phyloP scores from a whole-genome alignment of 2,797 vertebrate genomes.

The Rhodeus uyekii region DNA sequence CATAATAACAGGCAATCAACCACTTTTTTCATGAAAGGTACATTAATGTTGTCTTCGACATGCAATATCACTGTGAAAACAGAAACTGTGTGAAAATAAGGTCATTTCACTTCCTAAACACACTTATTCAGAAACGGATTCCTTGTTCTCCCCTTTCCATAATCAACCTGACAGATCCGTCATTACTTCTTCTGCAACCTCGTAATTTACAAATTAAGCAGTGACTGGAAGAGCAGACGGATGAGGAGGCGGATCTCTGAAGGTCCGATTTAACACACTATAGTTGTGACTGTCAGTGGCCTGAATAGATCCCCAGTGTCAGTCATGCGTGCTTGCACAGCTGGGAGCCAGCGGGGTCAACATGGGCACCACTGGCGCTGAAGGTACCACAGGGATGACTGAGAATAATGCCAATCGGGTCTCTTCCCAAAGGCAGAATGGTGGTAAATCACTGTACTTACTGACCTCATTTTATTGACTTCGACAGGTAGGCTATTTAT shows the following conservation, averaged over 20 bases:
- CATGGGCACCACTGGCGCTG: not conserved
- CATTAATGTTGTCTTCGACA: not conserved
- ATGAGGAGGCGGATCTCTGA: constrained; percentile 6
- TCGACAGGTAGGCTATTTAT: no score
- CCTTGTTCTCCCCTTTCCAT: not conserved
- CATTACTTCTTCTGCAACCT: not conserved
- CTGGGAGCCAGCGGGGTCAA: not conserved
- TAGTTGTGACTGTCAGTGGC: constrained; percentile 42
- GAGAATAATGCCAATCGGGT: not conserved
- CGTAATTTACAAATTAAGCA: not conserved
- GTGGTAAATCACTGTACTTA: not conserved
- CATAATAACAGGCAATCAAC: not conserved
- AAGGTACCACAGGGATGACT: not conserved
- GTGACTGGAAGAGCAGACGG: constrained; percentile 17
- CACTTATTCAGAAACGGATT: not conserved
- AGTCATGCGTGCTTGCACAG: constrained; percentile 46
- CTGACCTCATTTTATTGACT: not conserved
- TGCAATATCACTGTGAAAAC: not conserved
- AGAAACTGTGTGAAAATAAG: not conserved
- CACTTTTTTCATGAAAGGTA: not conserved
- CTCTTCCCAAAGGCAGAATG: not conserved
- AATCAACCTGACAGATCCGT: not conserved
- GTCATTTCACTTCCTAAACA: not conserved
- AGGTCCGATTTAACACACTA: constrained; percentile 27
- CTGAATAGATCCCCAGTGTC: constrained; percentile 36